Conservation (phyloP, 2,113 vertebrate species). For the Pantherophis guttatus region DNA sequence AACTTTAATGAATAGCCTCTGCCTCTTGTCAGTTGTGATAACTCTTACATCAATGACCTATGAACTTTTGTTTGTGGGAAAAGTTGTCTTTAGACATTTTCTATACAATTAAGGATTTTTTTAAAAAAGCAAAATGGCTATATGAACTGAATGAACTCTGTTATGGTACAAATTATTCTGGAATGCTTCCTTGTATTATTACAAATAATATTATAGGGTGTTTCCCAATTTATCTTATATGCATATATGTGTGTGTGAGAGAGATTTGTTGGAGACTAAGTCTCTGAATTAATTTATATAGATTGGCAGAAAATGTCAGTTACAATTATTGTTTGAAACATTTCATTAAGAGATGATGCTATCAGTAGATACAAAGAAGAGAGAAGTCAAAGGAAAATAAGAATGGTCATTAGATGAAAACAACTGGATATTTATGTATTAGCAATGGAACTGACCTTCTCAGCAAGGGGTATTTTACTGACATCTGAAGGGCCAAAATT, state of each 20-base stretch:
- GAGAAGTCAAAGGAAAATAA: neutral
- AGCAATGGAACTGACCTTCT: neutral
- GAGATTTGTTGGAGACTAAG: neutral
- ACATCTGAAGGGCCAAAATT: neutral
- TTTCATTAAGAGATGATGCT: neutral
- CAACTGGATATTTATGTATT: neutral
- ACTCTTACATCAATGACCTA: neutral
- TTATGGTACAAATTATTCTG: neutral
- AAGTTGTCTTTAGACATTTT: neutral
- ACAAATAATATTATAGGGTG: neutral
- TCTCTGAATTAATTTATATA: neutral
- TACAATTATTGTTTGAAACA: neutral
- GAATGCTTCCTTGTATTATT: neutral
- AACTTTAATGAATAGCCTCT: neutral
- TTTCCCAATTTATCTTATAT: neutral
- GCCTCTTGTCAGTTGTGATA: neutral
- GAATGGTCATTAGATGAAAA: neutral
- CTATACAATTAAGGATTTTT: neutral
- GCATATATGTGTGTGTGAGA: neutral
- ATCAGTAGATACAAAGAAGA: neutral
- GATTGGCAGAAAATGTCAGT: neutral
- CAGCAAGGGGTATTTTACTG: no score
- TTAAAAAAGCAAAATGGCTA: neutral
- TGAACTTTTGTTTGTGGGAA: conserved; percentile 30
- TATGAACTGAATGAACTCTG: neutral